phyloP scores from a whole-genome alignment of 2,888 invertebrate genomes.

The Cloeon dipterum region DNA sequence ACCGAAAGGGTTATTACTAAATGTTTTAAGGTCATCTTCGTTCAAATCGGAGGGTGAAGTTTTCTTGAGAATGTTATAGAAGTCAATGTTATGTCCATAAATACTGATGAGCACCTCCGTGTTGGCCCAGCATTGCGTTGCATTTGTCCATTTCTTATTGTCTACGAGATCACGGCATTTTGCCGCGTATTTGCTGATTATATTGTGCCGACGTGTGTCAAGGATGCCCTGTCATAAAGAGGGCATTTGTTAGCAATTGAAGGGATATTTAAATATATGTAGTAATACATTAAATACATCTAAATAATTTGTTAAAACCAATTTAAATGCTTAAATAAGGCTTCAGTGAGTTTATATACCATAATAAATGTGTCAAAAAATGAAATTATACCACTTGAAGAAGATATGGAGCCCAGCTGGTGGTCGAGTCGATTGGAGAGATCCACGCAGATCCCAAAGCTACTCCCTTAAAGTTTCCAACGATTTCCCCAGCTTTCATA shows the following conservation, averaged over 20 bases:
- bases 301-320: too few relatives aligned
- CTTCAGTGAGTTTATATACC: too few relatives aligned
- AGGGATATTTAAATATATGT: too few relatives aligned
- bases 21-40: too few relatives aligned
- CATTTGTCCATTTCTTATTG: constrained; percentile 27
- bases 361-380: too few relatives aligned
- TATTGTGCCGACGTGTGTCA: constrained; percentile 36
- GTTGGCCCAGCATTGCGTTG: constrained; percentile 36
- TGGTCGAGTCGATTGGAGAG: constrained; percentile 60
- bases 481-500: constrained; percentile 31
- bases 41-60: too few relatives aligned
- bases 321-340: too few relatives aligned
- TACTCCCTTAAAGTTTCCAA: constrained; percentile 50
- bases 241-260: too few relatives aligned
- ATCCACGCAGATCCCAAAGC: constrained; percentile 81
- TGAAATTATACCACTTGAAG: constrained; percentile 32
- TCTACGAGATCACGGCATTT: constrained; percentile 28
- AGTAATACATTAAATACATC: too few relatives aligned
- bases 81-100: constrained; percentile 43
- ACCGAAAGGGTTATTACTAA: too few relatives aligned
- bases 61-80: constrained; percentile 54
- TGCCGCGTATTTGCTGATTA: constrained; percentile 30
- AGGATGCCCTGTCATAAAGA: constrained; percentile 30
- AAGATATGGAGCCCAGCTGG: constrained; percentile 63
- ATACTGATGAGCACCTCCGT: constrained; percentile 35